Conservation (phyloP, 2,888 invertebrate genomes). For the Sphinx pinastri region DNA sequence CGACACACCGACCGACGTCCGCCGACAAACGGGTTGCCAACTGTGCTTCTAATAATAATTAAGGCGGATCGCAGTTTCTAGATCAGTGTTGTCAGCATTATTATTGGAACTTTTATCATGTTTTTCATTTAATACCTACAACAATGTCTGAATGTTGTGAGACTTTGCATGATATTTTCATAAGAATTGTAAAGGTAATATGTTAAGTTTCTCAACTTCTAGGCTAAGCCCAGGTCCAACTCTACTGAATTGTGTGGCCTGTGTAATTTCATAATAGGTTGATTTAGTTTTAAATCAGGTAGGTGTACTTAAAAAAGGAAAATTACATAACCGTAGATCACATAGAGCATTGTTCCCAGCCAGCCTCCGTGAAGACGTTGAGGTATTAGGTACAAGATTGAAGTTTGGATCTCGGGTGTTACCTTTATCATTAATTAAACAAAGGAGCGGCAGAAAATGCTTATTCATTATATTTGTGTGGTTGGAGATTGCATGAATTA, state of each 20-base stretch:
- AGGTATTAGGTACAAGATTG: not conserved
- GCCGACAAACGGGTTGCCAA: slow-evolving; percentile 38
- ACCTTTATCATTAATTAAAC: not conserved
- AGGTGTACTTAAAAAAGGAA: not conserved
- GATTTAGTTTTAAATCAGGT: no score
- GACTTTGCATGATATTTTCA: no score
- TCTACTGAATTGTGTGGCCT: no score
- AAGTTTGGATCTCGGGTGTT: not conserved
- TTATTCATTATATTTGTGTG: no score
- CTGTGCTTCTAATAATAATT: slow-evolving; percentile 39
- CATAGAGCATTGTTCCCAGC: not conserved
- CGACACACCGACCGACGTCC: slow-evolving; percentile 35
- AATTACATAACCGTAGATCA: not conserved
- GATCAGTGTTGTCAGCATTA: not conserved
- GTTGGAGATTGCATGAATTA: no score
- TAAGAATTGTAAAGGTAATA: no score
- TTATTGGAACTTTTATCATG: not conserved
- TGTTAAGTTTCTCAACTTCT: no score
- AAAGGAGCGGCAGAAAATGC: no score
- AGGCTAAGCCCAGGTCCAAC: no score
- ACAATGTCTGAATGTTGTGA: no score
- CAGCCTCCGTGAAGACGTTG: not conserved
- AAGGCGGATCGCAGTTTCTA: not conserved
- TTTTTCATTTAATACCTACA: no score
- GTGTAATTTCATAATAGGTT: no score